Evolutionary conservation across 1,140 invertebrate species (phyloP), one percentile per base, ranked within the genome.

Genomic region (Brachystomella parvula): DNA sequence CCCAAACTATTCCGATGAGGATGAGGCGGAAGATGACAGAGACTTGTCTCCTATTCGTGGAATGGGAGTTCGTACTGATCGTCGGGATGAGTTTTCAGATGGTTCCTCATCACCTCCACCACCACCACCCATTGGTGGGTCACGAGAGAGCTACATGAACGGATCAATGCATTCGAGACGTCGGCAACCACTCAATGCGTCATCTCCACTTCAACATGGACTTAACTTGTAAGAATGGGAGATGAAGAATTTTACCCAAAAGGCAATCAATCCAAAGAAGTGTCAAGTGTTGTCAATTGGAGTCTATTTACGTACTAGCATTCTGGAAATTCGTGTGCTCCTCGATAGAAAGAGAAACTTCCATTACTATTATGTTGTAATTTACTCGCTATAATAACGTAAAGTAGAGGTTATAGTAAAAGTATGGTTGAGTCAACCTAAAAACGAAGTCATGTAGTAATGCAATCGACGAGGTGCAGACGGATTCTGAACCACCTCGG

Each of bases 71-170:
- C 60, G 53, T 24, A 21, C 31, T 21, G 35, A 39, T 26, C 49
- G 49, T 21, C 59, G 64, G 44, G 58, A 58, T 9, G 66, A 69
- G 17, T 69, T 57, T 64, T 69, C 70, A 0, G 65, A 69, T 30
- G 66, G 63, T 3, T 72, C 68, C 12, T 65, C 64, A 62, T 57
- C 64, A 28, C 35, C 67, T 53, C n/a, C 58, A 29, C 47, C 33
- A 32, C 47, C 39, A 21, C 49, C 44, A 19, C 59, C 32, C 0
- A 24, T 17, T 9, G 24, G 24, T 26, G 64, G n/a, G 44, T 29
- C 24, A 33, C 44, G 64, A 59, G 53, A 30, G 59, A 17, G n/a
- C 24, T 57, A 19, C 47, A 62, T n/a, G 26, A 62, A 61, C 58
- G 56, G 66, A 53, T 53, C 49, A 53, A 12, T 53, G 9, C 49